phyloP scores from a whole-genome alignment of 2,113 vertebrate genomes.

The Chionodraco myersi region DNA sequence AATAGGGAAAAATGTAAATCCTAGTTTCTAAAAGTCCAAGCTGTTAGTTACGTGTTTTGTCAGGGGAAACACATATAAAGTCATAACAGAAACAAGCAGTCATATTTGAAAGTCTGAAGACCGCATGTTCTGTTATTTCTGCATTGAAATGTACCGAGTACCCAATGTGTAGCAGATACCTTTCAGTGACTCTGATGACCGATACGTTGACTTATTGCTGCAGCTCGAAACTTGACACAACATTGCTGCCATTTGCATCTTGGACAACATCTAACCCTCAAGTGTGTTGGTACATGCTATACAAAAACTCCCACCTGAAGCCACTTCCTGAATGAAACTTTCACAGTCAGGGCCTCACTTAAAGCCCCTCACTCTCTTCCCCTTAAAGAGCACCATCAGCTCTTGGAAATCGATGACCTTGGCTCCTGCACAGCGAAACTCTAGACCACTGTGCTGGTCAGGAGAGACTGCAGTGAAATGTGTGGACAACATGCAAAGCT shows the following conservation, averaged over 20 bases:
- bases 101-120: too few relatives aligned
- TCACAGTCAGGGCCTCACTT: background rate
- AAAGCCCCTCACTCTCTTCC: background rate
- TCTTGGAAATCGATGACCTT: constrained; percentile 53
- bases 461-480: constrained; percentile 45
- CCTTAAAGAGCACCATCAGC: constrained; percentile 37
- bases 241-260: background rate
- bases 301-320: background rate
- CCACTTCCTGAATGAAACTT: background rate
- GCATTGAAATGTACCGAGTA: too few relatives aligned
- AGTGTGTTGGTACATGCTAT: background rate
- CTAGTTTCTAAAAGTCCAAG: too few relatives aligned
- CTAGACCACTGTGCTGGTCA: constrained; percentile 20
- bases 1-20: too few relatives aligned
- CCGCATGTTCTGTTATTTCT: background rate
- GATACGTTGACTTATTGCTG: too few relatives aligned
- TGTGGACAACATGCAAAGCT: constrained; percentile 22
- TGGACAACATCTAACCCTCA: background rate
- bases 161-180: too few relatives aligned
- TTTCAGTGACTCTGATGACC: too few relatives aligned
- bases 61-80: too few relatives aligned
- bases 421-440: constrained; percentile 51
- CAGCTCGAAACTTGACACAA: too few relatives aligned
- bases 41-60: too few relatives aligned
- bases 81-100: too few relatives aligned